phyloP scores from a whole-genome alignment of 2,888 invertebrate genomes.

The Arge pagana region DNA sequence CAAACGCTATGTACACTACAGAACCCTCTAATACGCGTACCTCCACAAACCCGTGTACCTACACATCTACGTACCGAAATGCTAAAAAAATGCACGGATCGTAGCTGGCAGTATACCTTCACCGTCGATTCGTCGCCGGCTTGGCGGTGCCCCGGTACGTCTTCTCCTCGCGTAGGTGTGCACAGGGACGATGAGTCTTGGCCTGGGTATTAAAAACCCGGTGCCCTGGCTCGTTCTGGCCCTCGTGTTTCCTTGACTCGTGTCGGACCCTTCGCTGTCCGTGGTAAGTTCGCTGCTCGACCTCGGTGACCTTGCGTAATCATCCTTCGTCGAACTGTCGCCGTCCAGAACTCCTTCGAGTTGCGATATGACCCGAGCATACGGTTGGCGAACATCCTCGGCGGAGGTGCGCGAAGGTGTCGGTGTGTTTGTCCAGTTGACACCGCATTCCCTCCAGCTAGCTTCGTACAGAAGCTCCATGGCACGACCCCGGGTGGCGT shows the following conservation, averaged over 20 bases:
- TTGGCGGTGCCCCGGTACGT: constrained; percentile 74
- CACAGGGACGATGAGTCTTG: constrained; percentile 84
- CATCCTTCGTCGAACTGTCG: neutral
- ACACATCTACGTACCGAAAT: too few relatives aligned
- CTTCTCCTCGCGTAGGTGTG: constrained; percentile 83
- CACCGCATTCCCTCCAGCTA: constrained; percentile 73
- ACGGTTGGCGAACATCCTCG: constrained; percentile 29
- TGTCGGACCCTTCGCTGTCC: constrained; percentile 46
- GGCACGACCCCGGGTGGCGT: constrained; percentile 69
- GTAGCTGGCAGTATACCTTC: too few relatives aligned
- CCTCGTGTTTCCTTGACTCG: constrained; percentile 39
- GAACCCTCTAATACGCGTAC: too few relatives aligned
- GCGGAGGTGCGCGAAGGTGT: constrained; percentile 12
- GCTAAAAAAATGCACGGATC: too few relatives aligned
- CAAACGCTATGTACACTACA: too few relatives aligned
- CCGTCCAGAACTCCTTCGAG: constrained; percentile 43
- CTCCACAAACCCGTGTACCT: too few relatives aligned
- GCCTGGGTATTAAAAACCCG: constrained; percentile 79
- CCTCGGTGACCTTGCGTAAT: constrained; percentile 33
- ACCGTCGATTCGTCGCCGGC: constrained; percentile 57
- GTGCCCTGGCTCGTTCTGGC: constrained; percentile 33
- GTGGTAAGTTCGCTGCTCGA: constrained; percentile 44
- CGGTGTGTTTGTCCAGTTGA: constrained; percentile 47
- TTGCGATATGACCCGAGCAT: constrained; percentile 43
- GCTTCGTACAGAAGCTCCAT: constrained; percentile 83